Evolutionary conservation across 2,797 vertebrate genomes (phyloP), one percentile per base, ranked within the genome.

Genomic region (Labroides dimidiatus): DNA sequence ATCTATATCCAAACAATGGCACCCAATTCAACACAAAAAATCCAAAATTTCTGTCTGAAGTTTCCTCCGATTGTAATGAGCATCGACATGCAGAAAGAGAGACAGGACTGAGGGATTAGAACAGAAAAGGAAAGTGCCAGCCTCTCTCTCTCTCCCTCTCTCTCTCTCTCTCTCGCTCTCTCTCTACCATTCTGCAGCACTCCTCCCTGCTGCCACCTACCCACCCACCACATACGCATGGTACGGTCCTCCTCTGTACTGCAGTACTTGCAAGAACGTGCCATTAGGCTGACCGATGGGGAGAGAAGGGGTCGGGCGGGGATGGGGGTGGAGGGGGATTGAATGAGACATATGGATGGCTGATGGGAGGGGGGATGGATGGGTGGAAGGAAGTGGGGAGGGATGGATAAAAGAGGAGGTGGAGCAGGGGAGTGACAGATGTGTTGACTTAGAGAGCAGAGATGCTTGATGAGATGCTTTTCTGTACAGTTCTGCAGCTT

Each of bases 321-420:
- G 23, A 16, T 3, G n/a, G 21, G 51, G 42, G 53, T 52, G 70
- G 44, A 33, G 58, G 41, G 17, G 50, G 70, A 44, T 36, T 42
- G 61, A 77, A 72, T 78, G 84, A 72, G 74, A 77, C 80, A 87
- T 81, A 85, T 83, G 84, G 85, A 63, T 15, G 51, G 69, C 64
- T 13, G 20, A 68, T 76, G 67, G 78, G 81, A 73, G 77, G 77
- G 77, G 77, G 64, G 71, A 54, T 55, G 64, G 65, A 42, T 37
- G 49, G 53, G 48, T 21, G 51, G 44, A 66, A 39, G 48, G 65
- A 64, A 41, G 58, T 36, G 51, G 30, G 24, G 23, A 55, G 60
- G 62, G 67, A 55, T 23, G 21, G 21, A 16, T 14, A 51, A 62
- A 77, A 24, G 73, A 78, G 69, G 78, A 69, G 68, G 68, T 59